Percentiles rank a stretch among this genome's conserved stretches.
phyloP scores from a whole-genome alignment of 2,113 vertebrate genomes.

The Tichodroma muraria region DNA sequence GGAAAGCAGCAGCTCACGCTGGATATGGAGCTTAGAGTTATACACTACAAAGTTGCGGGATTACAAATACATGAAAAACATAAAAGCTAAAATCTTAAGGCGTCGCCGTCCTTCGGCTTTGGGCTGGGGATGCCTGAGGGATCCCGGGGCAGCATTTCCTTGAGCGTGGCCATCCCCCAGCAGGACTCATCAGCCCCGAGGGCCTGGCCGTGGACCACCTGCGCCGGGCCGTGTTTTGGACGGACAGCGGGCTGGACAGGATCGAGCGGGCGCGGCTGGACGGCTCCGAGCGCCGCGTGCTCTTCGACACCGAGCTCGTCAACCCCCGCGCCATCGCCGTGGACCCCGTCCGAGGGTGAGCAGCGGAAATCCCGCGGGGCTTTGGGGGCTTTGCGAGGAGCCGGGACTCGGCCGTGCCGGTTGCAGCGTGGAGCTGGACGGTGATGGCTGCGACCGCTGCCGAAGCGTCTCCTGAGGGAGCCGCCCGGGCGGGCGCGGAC shows the following conservation, averaged over 20 bases:
- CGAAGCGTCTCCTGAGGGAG: too few relatives aligned
- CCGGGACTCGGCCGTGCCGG: too few relatives aligned
- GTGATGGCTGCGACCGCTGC: too few relatives aligned
- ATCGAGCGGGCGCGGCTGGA: slow-evolving; percentile 87
- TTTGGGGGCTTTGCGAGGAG: too few relatives aligned
- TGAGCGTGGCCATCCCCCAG: neutral
- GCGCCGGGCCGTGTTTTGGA: slow-evolving; percentile 89
- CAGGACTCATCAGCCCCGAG: slow-evolving; percentile 91
- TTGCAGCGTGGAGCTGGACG: too few relatives aligned
- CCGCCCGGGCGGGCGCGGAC: too few relatives aligned
- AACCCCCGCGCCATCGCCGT: slow-evolving; percentile 92
- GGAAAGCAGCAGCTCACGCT: neutral
- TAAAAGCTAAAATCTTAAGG: neutral
- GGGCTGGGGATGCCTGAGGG: rapidly evolving
- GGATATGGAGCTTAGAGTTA: neutral
- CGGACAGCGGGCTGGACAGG: slow-evolving; percentile 86
- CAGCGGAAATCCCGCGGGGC: too few relatives aligned
- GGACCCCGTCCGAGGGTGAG: slow-evolving; percentile 86
- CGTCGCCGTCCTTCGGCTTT: rapidly evolving
- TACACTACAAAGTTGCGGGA: neutral
- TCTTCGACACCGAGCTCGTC: slow-evolving; percentile 86
- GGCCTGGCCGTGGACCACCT: slow-evolving; percentile 86
- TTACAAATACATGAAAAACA: neutral
- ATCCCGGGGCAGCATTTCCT: rapidly evolving
- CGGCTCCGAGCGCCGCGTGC: slow-evolving; percentile 76